Evolutionary conservation across 1,140 invertebrate species (phyloP), one percentile per base, ranked within the genome.

Genomic region (Lordiphosa clarofinis): DNA sequence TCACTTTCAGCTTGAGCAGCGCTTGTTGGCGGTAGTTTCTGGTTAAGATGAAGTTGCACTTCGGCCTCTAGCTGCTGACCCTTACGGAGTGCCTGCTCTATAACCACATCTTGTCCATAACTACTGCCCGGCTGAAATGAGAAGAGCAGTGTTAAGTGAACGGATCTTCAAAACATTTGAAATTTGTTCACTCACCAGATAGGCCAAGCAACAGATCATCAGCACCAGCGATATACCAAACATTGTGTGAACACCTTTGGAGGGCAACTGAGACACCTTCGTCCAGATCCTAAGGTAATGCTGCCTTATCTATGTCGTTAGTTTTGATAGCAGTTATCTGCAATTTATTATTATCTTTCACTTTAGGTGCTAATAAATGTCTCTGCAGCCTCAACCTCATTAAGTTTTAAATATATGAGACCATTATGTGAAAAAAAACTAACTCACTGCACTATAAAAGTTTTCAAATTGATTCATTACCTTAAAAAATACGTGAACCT

Each of bases 371-470:
- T 15, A 13, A 21, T 19, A 46, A 46, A 37, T 31, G 28, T 31
- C 8, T 15, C 40, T 44, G 65, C 62, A 71, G 60, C 69, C 66
- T 69, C 71, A 79, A 70, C 75, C 74, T 15, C 63, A 70, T 79
- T 79, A 61, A 47, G 56, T 50, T 78, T 49, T 53, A 76, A 15
- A 8, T 8, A 12, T 24, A 38, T 5, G 6, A 40, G 19, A 36
- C 35, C 0, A 0, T 38, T 40, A 15, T 43, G 55, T 5, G 6
- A 55, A 21, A 21, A n/a, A 36, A 8, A 7, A 44, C 35, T 43
- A 59, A 21, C 35, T 36, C 35, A 33, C 15, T 33, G 33, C 49
- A 68, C 21, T 15, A 15, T 15, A 15, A 15, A 24, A 24, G 21
- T 24, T 4, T 24, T 4, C 0, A 5, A 24, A 5, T 4, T 24